These are phyloP conservation scores for Zoanthus solanderi DNA, from an alignment of 92 coral and sea anemone species.

Conservation along the genomic window DNA sequence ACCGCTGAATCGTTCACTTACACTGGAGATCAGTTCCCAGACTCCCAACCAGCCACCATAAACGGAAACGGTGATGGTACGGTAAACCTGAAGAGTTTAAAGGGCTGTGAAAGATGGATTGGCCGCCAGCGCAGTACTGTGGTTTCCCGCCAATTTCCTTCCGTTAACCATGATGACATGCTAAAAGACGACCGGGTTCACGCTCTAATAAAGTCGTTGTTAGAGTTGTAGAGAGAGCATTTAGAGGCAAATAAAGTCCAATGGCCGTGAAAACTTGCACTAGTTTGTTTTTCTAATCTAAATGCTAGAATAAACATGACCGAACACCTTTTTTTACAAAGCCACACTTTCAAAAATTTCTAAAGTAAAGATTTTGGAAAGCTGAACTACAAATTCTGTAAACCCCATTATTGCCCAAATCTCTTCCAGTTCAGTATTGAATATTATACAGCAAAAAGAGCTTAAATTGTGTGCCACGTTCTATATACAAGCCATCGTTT, in stretches of 20 bases:
- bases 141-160: constrained; percentile 55
- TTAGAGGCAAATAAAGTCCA: not conserved
- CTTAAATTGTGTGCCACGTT: too few relatives aligned
- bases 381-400: too few relatives aligned
- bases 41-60: constrained; percentile 60
- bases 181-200: constrained; percentile 64
- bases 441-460: too few relatives aligned
- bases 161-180: constrained; percentile 71
- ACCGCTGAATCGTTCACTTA: constrained; percentile 75
- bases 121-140: constrained; percentile 68
- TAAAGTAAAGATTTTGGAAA: too few relatives aligned
- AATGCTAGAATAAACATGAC: too few relatives aligned
- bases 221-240: constrained; percentile 40
- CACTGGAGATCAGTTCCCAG: constrained; percentile 79
- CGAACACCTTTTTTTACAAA: too few relatives aligned
- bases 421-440: too few relatives aligned
- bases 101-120: constrained; percentile 75
- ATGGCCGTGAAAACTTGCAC: not conserved
- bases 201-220: constrained; percentile 53
- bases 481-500: too few relatives aligned
- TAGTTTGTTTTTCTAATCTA: not conserved
- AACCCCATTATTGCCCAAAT: too few relatives aligned
- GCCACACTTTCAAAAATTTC: too few relatives aligned
- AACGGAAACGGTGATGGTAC: constrained; percentile 89
- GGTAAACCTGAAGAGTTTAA: constrained; percentile 73